A percentile compares a stretch with the other conserved stretches of the same genome.
Conservation (phyloP, 2,797 vertebrate species). For the Psittacula derbiana region DNA sequence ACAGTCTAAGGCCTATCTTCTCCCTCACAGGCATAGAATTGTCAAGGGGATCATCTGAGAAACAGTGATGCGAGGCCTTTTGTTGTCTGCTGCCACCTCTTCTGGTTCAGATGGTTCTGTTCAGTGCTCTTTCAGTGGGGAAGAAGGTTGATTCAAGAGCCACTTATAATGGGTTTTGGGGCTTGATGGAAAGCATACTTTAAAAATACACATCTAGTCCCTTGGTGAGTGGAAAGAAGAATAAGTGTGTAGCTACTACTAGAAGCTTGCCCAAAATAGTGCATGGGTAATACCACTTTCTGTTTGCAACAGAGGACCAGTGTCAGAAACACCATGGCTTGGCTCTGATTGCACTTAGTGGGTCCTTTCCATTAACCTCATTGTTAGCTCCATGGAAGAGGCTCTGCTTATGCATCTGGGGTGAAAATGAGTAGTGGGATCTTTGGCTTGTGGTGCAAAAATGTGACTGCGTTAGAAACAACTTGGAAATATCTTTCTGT, state of each 20-base stretch:
- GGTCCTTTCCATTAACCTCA: not conserved
- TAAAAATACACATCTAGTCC: not conserved
- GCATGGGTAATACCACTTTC: not conserved
- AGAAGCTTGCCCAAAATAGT: not conserved
- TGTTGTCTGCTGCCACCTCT: not conserved
- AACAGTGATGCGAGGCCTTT: not conserved
- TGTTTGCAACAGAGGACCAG: not conserved
- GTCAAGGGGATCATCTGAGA: not conserved
- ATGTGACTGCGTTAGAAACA: not conserved
- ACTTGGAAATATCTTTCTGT: not conserved
- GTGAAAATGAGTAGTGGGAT: not conserved
- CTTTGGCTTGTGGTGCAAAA: not conserved
- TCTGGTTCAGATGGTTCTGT: not conserved
- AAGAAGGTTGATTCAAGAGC: not conserved
- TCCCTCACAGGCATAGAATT: not conserved
- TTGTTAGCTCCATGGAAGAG: not conserved
- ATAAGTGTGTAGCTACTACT: not conserved
- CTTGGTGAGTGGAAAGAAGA: not conserved
- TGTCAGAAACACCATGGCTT: not conserved
- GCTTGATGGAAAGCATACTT: not conserved
- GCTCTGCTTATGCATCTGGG: not conserved
- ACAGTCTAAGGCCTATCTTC: not conserved
- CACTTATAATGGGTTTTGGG: not conserved
- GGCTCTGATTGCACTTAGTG: not conserved
- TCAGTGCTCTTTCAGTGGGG: not conserved